Percentiles rank a stretch among this genome's conserved stretches.
phyloP scores from a whole-genome alignment of 2,113 vertebrate species.

The Sclerurus mexicanus region DNA sequence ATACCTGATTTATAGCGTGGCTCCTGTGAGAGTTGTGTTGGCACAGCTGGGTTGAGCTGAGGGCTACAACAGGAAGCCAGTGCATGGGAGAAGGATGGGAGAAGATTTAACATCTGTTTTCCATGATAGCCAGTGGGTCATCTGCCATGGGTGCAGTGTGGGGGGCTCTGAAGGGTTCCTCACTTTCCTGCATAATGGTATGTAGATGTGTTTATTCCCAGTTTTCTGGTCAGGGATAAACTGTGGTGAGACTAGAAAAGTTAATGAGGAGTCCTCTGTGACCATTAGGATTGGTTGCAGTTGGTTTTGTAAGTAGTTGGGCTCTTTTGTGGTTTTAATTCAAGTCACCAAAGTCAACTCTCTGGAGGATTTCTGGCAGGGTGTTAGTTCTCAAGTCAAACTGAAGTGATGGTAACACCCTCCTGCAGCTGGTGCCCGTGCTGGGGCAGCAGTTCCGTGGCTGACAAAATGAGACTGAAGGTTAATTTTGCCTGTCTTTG shows the following conservation, averaged over 20 bases:
- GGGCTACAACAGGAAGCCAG: neutral
- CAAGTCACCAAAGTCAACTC: neutral
- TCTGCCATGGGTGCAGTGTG: neutral
- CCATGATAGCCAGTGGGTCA: neutral
- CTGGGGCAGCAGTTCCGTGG: neutral
- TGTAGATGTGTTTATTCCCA: neutral
- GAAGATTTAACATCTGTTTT: neutral
- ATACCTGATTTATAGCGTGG: neutral
- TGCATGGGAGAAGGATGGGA: neutral
- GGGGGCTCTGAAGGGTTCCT: neutral
- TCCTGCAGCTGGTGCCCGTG: neutral
- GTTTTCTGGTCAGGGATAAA: neutral
- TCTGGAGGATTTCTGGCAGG: neutral
- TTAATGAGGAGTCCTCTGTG: neutral
- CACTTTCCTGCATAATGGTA: neutral
- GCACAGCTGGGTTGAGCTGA: neutral
- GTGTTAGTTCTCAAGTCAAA: neutral
- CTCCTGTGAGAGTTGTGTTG: neutral
- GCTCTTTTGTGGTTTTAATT: neutral
- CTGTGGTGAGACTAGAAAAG: neutral
- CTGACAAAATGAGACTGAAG: neutral
- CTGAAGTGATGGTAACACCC: neutral
- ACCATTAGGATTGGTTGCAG: rapidly evolving
- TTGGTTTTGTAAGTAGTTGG: neutral
- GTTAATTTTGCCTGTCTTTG: neutral